Conservation (phyloP, 1,140 invertebrate species). For the Orussus abietinus region DNA sequence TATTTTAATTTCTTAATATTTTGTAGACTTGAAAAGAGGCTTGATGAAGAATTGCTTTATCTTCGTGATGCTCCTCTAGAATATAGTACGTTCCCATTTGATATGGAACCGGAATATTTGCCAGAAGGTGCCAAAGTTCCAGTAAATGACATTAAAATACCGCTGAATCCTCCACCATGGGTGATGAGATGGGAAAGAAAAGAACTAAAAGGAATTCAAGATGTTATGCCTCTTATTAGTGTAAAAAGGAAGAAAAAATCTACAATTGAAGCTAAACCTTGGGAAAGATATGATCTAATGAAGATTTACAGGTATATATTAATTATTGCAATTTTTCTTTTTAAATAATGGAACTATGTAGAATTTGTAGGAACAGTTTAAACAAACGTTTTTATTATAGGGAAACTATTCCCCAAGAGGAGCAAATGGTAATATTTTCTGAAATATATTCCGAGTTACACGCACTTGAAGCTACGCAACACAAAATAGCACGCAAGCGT, state of each 20-base stretch:
- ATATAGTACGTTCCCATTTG: constrained; percentile 88
- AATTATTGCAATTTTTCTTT: constrained; percentile 6
- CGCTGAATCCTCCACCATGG: constrained; percentile 83
- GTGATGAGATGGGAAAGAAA: constrained; percentile 77
- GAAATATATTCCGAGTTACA: constrained; percentile 76
- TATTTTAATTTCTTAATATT: constrained; percentile 48
- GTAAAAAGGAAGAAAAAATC: constrained; percentile 60
- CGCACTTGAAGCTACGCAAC: constrained; percentile 62
- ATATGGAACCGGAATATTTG: constrained; percentile 82
- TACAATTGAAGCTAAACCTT: constrained; percentile 63
- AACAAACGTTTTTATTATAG: constrained; percentile 48
- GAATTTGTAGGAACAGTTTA: not conserved
- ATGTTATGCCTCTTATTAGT: constrained; percentile 57
- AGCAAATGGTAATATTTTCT: constrained; percentile 79
- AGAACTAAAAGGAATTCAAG: constrained; percentile 73
- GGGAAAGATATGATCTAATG: constrained; percentile 93
- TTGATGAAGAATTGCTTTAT: constrained; percentile 89
- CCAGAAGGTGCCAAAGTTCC: constrained; percentile 77
- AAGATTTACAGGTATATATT: constrained; percentile 74
- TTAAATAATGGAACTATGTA: constrained; percentile 2
- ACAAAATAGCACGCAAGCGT: constrained; percentile 65
- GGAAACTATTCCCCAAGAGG: constrained; percentile 79
- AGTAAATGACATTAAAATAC: constrained; percentile 81
- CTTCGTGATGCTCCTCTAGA: constrained; percentile 89
- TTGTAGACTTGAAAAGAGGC: constrained; percentile 83